A percentile compares a stretch with the other conserved stretches of the same genome.
Evolutionary conservation across 2,797 vertebrate species (phyloP).

Genomic region (Danionella dracula): DNA sequence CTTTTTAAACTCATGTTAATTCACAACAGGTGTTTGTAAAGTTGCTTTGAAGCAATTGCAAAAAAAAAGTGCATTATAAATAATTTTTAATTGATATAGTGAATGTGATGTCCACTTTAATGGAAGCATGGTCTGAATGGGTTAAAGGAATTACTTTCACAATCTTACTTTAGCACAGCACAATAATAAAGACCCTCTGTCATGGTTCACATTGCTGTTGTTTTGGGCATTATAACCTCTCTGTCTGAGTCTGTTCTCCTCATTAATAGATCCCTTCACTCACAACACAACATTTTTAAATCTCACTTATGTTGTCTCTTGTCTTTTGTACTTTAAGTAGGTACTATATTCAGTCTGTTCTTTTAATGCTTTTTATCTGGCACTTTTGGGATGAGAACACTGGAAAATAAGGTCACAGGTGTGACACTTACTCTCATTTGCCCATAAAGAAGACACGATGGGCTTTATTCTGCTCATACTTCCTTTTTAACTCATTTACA

Average conservation of each 20-base stretch:
- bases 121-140: too few species aligned
- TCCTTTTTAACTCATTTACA: too few species aligned
- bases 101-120: too few species aligned
- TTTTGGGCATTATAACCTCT: neutral
- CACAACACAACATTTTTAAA: too few species aligned
- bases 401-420: constrained; percentile 40
- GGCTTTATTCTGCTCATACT: too few species aligned
- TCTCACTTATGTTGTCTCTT: neutral
- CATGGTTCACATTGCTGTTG: neutral
- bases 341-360: constrained; percentile 44
- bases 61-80: too few species aligned
- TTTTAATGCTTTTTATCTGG: constrained; percentile 58
- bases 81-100: too few species aligned
- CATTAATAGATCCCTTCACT: too few species aligned
- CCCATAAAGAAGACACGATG: constrained; percentile 37
- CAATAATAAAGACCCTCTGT: neutral
- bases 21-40: too few species aligned
- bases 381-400: constrained; percentile 40
- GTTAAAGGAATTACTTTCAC: neutral
- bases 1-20: too few species aligned
- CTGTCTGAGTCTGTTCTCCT: constrained; percentile 35
- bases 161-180: neutral
- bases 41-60: too few species aligned
- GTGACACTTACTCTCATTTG: constrained; percentile 38
- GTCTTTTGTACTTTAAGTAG: constrained; percentile 40